Conservation (phyloP, 2,113 vertebrate species). For the Rhizomys pruinosus region DNA sequence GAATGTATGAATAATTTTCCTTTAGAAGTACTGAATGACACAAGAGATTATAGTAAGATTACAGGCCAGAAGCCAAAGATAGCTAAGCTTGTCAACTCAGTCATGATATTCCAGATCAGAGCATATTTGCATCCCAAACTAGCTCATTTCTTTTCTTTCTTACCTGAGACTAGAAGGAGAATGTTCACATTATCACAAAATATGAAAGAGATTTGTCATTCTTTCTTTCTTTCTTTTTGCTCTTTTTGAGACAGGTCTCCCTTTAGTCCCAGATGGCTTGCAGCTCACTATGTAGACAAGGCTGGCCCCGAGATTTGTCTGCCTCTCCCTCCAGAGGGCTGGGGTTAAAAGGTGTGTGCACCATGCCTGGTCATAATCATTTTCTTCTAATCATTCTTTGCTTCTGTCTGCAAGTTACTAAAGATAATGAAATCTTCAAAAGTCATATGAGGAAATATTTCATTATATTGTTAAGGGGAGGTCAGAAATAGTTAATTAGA, state of each 20-base stretch:
- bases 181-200: not conserved
- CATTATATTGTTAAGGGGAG: too few relatives aligned
- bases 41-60: slow-evolving; percentile 59
- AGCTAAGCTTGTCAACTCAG: slow-evolving; percentile 70
- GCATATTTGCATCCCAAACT: slow-evolving; percentile 9
- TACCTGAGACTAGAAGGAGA: slow-evolving; percentile 36
- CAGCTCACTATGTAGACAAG: too few relatives aligned
- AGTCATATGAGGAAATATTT: slow-evolving; percentile 50
- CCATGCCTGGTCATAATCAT: too few relatives aligned
- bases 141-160: slow-evolving; percentile 52
- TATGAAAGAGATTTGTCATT: slow-evolving; percentile 5
- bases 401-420: slow-evolving; percentile 44
- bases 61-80: slow-evolving; percentile 64
- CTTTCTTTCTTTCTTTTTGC: too few relatives aligned
- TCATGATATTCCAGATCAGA: slow-evolving; percentile 78
- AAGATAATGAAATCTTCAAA: not conserved
- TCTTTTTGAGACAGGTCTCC: too few relatives aligned
- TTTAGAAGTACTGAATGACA: slow-evolving; percentile 61
- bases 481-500: too few relatives aligned
- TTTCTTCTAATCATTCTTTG: too few relatives aligned
- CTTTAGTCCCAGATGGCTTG: too few relatives aligned
- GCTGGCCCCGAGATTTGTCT: too few relatives aligned
- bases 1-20: not conserved
- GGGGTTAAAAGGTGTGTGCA: too few relatives aligned
- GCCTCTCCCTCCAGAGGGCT: too few relatives aligned